Base-by-base conservation (phyloP, 2,888 invertebrate genomes). In the Halictus quadricinctus region DNA sequence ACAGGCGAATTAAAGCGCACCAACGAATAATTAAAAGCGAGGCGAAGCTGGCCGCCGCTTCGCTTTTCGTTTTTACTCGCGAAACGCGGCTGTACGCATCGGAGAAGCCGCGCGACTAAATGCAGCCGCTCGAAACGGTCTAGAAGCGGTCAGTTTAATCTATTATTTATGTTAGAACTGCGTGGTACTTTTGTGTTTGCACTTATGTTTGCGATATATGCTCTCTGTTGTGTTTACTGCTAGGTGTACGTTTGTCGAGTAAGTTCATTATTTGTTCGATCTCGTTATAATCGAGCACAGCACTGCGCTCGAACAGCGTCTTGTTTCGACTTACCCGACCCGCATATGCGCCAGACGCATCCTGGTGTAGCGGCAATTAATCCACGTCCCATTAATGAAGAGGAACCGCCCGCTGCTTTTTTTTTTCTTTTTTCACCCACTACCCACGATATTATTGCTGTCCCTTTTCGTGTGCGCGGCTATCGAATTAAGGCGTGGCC, bases 11-110 rank as follows among this genome's bases (percentile, higher is more conserved):
- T 90, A 85, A 90, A 89, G 85, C 86, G 80, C 88, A 88, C 85
- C 85, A 87, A 41, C 84, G 86, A 83, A 88, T 87, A 91, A 92
- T 91, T 89, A 41, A 90, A 87, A 86, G 72, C 81, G 82, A 82
- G 85, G 80, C 60, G 60, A 64, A 64, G 60, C 29, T 64, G n/a
- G 4, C 36, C 29, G 4, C 36, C 29, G 25, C 29, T 15, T 64
- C 29, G 25, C 25, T 60, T 60, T 60, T 60, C 25, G 25, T 64
- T 64, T 64, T 64, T 64, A 64, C 60, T 15, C 25, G 13, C 60
- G 60, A 15, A 13, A 60, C 13, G 25, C 7, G 54, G 21, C 48
- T 50, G 18, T 50, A 18, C 50, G 50, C 50, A 18, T 18, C 8
- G 54, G 21, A 54, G 54, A 10, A 54, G 54, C 54, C 54, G 21